Evolutionary conservation across 2,888 invertebrate species (phyloP), one percentile per base, ranked within the genome.

Genomic region (Allophyes oxyacanthae): DNA sequence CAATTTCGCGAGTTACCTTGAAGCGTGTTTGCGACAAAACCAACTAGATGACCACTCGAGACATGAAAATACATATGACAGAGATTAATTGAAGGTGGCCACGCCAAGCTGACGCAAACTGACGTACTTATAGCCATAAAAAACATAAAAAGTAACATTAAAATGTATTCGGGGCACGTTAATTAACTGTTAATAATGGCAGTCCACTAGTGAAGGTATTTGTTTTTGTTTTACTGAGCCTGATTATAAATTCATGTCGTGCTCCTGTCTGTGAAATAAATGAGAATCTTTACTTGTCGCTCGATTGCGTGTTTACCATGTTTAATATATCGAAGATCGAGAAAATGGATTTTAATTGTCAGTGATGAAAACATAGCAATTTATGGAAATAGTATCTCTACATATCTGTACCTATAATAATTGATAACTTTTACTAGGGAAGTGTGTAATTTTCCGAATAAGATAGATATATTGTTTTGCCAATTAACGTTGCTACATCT

Each of bases 1-100:
- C 81, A 87, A 87, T 89, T 89, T 87, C 75, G 83, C 86, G 79
- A 81, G 72, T 84, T 62, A 78, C 87, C 89, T 88, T 87, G 86
- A 83, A 73, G 64, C 63, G 33, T 69, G 68, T 81, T 75, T 68
- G 70, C 72, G 64, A 54, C 70, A n/a, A 75, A 67, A 65, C 63
- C 60, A 49, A 45, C 44, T 63, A 64, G 58, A 66, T 70, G 72
- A 70, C 67, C 63, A 67, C 62, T 66, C 30, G 36, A 37, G 25
- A 41, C 49, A 14, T 44, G 54, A 54, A 53, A 66, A 69, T 55
- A 51, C 54, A 49, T 32, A 53, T 75, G 77, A 76, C 73, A 72
- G 58, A 71, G 72, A 80, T 74, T 66, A 63, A 82, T 78, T 37
- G 57, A 43, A 44, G 45, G 53, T 65, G 40, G 53, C 60, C 56